phyloP scores from a whole-genome alignment of 2,888 invertebrate species.

The Eristalis pertinax region DNA sequence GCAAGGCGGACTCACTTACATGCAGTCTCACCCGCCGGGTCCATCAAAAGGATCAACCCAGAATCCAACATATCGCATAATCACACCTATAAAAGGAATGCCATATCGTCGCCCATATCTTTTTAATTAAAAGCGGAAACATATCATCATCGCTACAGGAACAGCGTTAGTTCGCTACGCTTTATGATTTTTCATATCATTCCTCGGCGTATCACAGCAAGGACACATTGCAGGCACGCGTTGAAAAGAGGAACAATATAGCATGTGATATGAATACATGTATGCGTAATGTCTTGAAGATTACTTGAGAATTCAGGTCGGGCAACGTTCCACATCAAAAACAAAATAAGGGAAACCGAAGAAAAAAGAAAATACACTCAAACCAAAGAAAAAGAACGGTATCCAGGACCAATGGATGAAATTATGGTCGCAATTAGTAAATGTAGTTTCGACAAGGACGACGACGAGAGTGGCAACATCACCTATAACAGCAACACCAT shows the following conservation, averaged over 20 bases:
- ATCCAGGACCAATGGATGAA: constrained; percentile 68
- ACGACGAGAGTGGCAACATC: constrained; percentile 52
- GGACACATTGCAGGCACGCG: constrained; percentile 28
- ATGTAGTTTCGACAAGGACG: constrained; percentile 68
- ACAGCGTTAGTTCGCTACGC: constrained; percentile 28
- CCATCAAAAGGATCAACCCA: constrained; percentile 56
- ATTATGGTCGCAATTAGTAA: constrained; percentile 72
- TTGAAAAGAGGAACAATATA: constrained; percentile 25
- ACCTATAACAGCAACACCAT: constrained; percentile 55
- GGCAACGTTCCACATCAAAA: constrained; percentile 21
- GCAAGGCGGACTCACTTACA: constrained; percentile 5
- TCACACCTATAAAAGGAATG: constrained; percentile 61
- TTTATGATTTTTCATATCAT: constrained; percentile 65
- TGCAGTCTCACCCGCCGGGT: constrained; percentile 20
- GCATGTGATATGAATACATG: constrained; percentile 67
- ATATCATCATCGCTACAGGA: constrained; percentile 55
- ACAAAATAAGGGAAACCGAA: not conserved
- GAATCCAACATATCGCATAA: constrained; percentile 59
- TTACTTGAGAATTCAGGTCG: constrained; percentile 67
- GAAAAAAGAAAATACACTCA: not conserved
- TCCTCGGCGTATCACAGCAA: constrained; percentile 18
- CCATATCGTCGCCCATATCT: constrained; percentile 46
- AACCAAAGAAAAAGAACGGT: constrained; percentile 25
- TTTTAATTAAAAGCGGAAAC: constrained; percentile 70
- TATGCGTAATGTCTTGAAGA: constrained; percentile 47